Conservation (phyloP, 2,888 invertebrate genomes). For the Diloba caeruleocephala region DNA sequence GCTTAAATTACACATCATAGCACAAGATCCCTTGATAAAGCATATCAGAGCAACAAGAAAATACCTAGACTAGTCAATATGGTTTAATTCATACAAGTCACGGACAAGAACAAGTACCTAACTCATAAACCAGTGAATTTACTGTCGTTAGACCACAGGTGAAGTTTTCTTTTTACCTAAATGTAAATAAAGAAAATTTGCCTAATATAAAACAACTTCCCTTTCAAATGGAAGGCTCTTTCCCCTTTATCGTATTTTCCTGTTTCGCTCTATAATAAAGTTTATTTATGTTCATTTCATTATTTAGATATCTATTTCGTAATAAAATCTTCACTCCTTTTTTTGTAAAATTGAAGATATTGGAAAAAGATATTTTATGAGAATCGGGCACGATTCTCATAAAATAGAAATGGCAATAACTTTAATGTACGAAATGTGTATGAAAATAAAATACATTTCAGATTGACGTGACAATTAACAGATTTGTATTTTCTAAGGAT, state of each 20-base stretch:
- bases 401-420: slow-evolving; percentile 6
- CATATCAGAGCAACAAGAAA: too few relatives aligned
- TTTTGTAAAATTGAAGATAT: slow-evolving; percentile 25
- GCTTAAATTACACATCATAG: too few relatives aligned
- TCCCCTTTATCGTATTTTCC: slow-evolving; percentile 69
- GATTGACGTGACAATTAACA: too few relatives aligned
- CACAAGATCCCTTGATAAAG: too few relatives aligned
- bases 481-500: too few relatives aligned
- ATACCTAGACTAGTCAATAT: too few relatives aligned
- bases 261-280: slow-evolving; percentile 64
- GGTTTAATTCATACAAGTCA: not conserved
- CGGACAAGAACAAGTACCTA: slow-evolving; percentile 28
- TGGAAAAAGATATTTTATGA: slow-evolving; percentile 19
- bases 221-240: slow-evolving; percentile 67
- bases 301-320: slow-evolving; percentile 56
- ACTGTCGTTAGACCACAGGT: slow-evolving; percentile 57
- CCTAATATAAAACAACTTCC: slow-evolving; percentile 70
- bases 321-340: slow-evolving; percentile 51
- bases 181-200: slow-evolving; percentile 72
- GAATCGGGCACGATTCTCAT: slow-evolving; percentile 22
- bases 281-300: slow-evolving; percentile 69
- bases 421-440: too few relatives aligned
- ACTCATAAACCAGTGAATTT: slow-evolving; percentile 58
- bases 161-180: slow-evolving; percentile 66
- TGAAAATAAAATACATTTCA: too few relatives aligned